Evolutionary conservation across 2,888 invertebrate species (phyloP), one percentile per base, ranked within the genome.

Genomic region (Tupiocoris notatus): DNA sequence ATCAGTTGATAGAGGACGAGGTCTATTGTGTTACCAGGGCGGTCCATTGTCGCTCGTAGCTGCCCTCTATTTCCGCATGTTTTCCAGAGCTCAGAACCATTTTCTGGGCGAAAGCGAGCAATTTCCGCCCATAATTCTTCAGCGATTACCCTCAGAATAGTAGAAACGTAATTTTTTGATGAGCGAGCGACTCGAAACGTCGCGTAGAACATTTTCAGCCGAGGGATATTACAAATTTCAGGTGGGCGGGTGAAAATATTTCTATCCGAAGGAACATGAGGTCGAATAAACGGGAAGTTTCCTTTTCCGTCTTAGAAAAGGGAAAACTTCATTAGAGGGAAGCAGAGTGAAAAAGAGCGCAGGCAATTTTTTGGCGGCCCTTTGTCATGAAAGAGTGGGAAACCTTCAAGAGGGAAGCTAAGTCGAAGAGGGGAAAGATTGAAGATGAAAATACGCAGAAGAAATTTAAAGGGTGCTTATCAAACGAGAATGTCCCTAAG

Each of bases 401-500:
- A 70, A 70, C 58, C 6, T 12, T 24, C 24, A 1, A 3, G 59
- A 70, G 58, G 54, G 7, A 17, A 21, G 25, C 18, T 24, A 3
- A 58, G 61, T 59, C 39, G 59, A 16, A 59, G 25, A 59, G 70
- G 70, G 18, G 18, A 24, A 59, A 70, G 70, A 70, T 70, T 70
- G 70, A 70, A 70, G 70, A 70, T 70, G 70, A 70, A 70, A 70
- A 70, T 70, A 70, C 59, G 70, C 59, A 59, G 59, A 70, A 59
- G 70, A 70, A 70, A 70, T 70, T 70, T 70, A 70, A 25, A 70
- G 21, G 22, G 70, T 58, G 59, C 70, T 70, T 70, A 70, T 70
- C 70, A 70, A 59, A 70, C 59, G 70, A 70, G 70, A 58, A 59
- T 59, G 70, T 58, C 70, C 25, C 59, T 70, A 70, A 70, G 70